These are phyloP conservation scores for Desoria tigrina DNA, from an alignment of 2,888 invertebrate species.

Conservation along the genomic window DNA sequence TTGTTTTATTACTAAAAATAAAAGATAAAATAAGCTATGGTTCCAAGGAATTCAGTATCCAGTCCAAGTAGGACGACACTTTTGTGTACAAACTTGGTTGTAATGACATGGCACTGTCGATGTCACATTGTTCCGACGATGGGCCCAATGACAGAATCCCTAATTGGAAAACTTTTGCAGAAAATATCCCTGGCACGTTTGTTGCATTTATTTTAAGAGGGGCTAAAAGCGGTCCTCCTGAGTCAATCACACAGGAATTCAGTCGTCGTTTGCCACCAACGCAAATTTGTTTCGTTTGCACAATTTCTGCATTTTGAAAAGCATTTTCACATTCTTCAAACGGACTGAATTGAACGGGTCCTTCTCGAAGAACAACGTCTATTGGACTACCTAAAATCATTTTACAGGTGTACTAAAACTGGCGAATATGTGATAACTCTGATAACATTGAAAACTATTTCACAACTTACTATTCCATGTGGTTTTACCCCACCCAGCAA, in stretches of 20 bases:
- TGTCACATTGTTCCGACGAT: conserved; percentile 30
- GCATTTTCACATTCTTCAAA: conserved; percentile 41
- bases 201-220: background rate
- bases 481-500: conserved; percentile 78
- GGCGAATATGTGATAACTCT: no score
- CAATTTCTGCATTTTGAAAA: background rate
- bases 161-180: conserved; percentile 49
- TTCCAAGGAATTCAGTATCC: conserved; percentile 52
- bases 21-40: no score
- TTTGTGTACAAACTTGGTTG: conserved; percentile 49
- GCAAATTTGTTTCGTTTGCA: background rate
- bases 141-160: conserved; percentile 48
- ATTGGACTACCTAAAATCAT: no score
- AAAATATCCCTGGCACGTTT: conserved; percentile 15
- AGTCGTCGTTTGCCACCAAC: background rate
- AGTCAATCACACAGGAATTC: background rate
- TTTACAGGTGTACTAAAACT: no score
- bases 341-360: conserved; percentile 40
- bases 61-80: conserved; percentile 42
- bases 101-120: conserved; percentile 29
- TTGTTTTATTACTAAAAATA: no score
- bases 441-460: conserved; percentile 39
- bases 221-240: conserved; percentile 40
- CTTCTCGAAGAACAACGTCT: conserved; percentile 40
- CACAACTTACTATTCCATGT: conserved; percentile 46